Evolutionary conservation across 1,140 invertebrate species (phyloP), one percentile per base, ranked within the genome.

Genomic region (Saxidomus purpurata): DNA sequence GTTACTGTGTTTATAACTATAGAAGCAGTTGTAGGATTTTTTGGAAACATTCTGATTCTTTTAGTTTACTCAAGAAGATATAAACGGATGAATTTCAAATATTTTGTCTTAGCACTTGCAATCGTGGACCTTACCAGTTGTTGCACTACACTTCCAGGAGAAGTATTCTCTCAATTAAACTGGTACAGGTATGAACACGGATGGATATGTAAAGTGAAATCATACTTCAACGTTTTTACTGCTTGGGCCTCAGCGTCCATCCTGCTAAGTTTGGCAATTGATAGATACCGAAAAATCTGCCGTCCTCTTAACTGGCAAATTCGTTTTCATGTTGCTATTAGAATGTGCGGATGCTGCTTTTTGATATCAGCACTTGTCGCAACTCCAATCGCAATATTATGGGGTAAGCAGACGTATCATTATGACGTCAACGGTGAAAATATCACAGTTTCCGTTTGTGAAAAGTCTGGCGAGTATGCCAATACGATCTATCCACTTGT

Each of bases 1-100:
- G 89, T 90, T 36, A 90, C 91, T 25, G 71, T 90, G 19, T 77
- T 86, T 59, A 86, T 86, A 34, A 43, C 38, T 28, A 11, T 91
- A 28, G 85, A 92, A 67, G 88, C 85, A 55, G 19, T 87, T 15
- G 22, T 88, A n/a, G 92, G 92, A 25, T 59, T 90, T 34, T 36
- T 91, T 11, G 92, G 92, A n/a, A 93, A 93, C 43, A 49, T 63
- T 3, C 43, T 93, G 15, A 90, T 93, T n/a, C 77, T 92, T 19
- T 90, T 90, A 74, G 80, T 93, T n/a, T 92, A 91, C 83, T 71
- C 52, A 19, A 67, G 77, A 17, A 74, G 87, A 40, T 40, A 82
- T 19, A 76, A 88, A n/a, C 55, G 67, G 15, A 81, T 83, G 15
- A 93, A 91, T 25, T 90, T 90, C 63, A 86, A 86, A 13, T 82